Percentiles rank a stretch among this genome's conserved stretches.
Conservation (phyloP, 1,140 invertebrate genomes). For the Pseudomyrmex sp. region DNA sequence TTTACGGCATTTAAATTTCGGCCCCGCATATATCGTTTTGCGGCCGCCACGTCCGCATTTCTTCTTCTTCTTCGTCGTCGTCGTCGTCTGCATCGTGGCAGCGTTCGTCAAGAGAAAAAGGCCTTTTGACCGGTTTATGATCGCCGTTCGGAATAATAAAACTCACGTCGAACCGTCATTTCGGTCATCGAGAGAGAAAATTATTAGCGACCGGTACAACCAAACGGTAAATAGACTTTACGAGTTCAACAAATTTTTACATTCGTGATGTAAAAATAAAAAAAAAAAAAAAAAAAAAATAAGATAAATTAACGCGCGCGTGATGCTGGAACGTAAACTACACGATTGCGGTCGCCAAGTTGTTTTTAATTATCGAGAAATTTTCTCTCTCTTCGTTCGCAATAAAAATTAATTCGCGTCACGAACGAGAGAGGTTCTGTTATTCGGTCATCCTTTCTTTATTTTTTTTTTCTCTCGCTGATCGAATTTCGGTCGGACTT, state of each 20-base stretch:
- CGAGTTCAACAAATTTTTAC: background rate
- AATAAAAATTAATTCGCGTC: background rate
- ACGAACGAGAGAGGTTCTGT: constrained; percentile 1
- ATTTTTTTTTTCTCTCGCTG: constrained; percentile 9
- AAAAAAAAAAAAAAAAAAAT: no score
- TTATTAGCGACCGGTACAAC: constrained; percentile 3
- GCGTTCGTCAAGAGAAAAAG: constrained; percentile 65
- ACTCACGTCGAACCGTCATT: background rate
- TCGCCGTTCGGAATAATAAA: constrained; percentile 42
- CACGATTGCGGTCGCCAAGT: background rate
- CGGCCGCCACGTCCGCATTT: constrained; percentile 57
- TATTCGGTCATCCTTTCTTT: background rate
- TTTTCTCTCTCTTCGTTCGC: no score
- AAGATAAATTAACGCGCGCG: no score
- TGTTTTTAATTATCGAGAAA: no score
- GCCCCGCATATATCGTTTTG: constrained; percentile 64
- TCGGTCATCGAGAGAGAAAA: background rate
- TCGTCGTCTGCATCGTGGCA: background rate
- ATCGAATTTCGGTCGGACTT: constrained; percentile 36
- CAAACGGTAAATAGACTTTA: background rate
- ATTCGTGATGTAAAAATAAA: no score
- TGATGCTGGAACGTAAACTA: background rate
- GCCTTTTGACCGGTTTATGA: constrained; percentile 49
- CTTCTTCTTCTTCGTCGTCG: background rate
- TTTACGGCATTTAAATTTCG: constrained; percentile 77